Percentiles rank a stretch among this genome's conserved stretches.
These are phyloP conservation scores for Myiopsitta monachus DNA, from an alignment of 2,113 vertebrate species.

Conservation along the genomic window DNA sequence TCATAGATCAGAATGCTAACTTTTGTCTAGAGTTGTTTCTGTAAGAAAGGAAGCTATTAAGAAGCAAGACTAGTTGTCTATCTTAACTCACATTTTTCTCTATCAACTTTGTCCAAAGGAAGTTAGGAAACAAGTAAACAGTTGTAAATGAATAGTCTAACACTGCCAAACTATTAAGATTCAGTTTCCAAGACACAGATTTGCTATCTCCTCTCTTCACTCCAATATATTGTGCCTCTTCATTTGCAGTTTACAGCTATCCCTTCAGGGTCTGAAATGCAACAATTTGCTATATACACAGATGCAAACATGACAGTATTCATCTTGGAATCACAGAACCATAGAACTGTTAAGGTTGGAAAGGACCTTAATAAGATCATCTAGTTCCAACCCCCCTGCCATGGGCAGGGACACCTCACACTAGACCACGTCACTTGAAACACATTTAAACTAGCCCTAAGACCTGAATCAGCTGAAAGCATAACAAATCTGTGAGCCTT, in stretches of 20 bases:
- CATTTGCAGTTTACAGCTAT: neutral
- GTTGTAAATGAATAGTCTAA: neutral
- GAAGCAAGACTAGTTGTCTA: neutral
- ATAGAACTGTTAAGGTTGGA: too few species aligned
- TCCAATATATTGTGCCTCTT: neutral
- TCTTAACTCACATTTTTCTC: neutral
- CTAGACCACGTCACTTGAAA: neutral
- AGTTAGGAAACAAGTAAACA: neutral
- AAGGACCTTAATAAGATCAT: too few species aligned
- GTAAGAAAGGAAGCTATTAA: neutral
- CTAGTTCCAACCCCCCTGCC: too few species aligned
- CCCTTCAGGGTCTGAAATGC: neutral
- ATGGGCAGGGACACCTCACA: too few species aligned
- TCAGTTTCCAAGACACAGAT: neutral
- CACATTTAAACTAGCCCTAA: neutral
- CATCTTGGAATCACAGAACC: too few species aligned
- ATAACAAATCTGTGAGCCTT: neutral
- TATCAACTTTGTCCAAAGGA: neutral
- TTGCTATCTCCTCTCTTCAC: neutral
- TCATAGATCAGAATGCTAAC: fast-evolving
- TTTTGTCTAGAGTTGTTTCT: neutral
- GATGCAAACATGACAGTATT: neutral
- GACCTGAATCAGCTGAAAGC: neutral
- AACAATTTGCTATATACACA: neutral
- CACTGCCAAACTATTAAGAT: neutral